These are phyloP conservation scores for Regulus satrapa DNA, from an alignment of 2,113 vertebrate species.

Conservation along the genomic window DNA sequence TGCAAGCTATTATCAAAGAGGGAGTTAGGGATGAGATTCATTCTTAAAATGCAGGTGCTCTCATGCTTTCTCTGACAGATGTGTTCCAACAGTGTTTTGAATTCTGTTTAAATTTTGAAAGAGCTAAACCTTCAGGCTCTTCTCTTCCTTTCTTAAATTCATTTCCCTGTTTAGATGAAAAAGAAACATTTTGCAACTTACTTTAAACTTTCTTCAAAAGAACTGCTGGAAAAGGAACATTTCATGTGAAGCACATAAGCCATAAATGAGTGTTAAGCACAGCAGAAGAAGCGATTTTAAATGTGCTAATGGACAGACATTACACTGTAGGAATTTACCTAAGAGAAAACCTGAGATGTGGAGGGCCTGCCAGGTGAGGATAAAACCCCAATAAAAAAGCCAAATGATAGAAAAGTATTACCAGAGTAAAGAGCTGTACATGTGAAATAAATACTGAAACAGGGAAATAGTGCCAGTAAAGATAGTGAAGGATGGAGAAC, in stretches of 20 bases:
- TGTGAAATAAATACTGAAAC: not conserved
- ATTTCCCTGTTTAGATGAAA: slow-evolving; percentile 81
- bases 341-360: not conserved
- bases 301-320: slow-evolving; percentile 69
- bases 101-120: slow-evolving; percentile 78
- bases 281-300: slow-evolving; percentile 53
- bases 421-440: not conserved
- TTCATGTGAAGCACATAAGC: slow-evolving; percentile 70
- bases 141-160: slow-evolving; percentile 73
- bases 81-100: slow-evolving; percentile 71
- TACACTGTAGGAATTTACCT: slow-evolving; percentile 63
- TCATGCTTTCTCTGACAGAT: slow-evolving; percentile 68
- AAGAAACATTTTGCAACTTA: slow-evolving; percentile 79
- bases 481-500: not conserved
- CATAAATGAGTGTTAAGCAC: slow-evolving; percentile 52
- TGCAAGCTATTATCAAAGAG: slow-evolving; percentile 73
- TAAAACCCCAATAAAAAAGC: not conserved
- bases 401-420: slow-evolving; percentile 7
- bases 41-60: slow-evolving; percentile 73
- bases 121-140: slow-evolving; percentile 75
- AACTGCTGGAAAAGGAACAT: slow-evolving; percentile 69
- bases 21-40: slow-evolving; percentile 48
- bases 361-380: not conserved
- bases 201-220: slow-evolving; percentile 81
- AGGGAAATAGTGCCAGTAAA: not conserved